A percentile compares a stretch with the other conserved stretches of the same genome.
phyloP scores from a whole-genome alignment of 2,113 vertebrate species.

The Tragelaphus scriptus region DNA sequence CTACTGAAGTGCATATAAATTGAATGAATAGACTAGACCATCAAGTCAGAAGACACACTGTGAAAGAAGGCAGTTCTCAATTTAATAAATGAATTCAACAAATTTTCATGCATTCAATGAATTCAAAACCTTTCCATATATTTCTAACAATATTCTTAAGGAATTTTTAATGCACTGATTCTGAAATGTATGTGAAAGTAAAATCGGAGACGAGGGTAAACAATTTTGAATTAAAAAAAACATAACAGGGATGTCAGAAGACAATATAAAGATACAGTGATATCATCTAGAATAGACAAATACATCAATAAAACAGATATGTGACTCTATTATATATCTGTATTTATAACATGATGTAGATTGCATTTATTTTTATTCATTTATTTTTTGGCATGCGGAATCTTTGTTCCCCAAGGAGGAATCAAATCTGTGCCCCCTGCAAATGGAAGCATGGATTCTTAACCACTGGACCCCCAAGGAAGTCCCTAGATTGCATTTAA shows the following conservation, averaged over 20 bases:
- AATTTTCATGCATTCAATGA: not conserved
- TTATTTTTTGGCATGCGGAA: not conserved
- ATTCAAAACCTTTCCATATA: not conserved
- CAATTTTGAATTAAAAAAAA: not conserved
- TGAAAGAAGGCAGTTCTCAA: not conserved
- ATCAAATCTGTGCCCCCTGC: not conserved
- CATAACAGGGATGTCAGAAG: not conserved
- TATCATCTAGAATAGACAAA: not conserved
- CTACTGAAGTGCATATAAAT: not conserved
- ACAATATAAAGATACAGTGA: not conserved
- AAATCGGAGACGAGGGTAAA: not conserved
- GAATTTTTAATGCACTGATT: not conserved
- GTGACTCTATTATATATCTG: not conserved
- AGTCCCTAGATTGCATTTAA: not conserved
- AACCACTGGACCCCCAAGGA: not conserved
- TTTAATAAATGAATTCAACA: not conserved
- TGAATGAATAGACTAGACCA: not conserved
- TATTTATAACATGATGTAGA: not conserved
- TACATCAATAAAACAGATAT: not conserved
- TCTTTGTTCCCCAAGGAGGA: not conserved
- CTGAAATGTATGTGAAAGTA: not conserved
- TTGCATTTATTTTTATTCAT: not conserved
- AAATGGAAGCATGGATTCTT: not conserved
- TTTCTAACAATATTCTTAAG: not conserved
- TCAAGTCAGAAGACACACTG: not conserved